Base-by-base conservation (phyloP, 2,888 invertebrate genomes). In the Nemotelus pantherinus region DNA sequence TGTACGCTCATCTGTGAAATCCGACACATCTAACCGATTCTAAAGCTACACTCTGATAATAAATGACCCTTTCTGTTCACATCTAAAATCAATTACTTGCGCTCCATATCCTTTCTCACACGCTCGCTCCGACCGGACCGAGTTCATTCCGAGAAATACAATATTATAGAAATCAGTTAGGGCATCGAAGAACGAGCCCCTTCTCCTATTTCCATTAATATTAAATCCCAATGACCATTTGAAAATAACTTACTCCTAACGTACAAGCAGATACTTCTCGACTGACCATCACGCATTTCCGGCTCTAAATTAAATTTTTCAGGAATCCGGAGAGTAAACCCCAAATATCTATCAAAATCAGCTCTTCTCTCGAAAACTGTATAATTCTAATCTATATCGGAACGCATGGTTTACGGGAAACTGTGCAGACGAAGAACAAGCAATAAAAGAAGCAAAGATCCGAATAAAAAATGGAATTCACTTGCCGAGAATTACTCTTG, bases 381-480 rank as follows among this genome's bases (percentile, higher is more conserved):
- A 60, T 76, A 76, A 78, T 78, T 76, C 71, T 70, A 78, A 75
- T 43, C 44, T 55, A 43, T 57, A 43, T 55, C n/a, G 2, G 2
- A 25, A 41, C 76, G 44, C 57, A 75, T 48, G 71, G 50, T 70
- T 76, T 76, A 53, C 76, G 58, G 64, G 76, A 64, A 68, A 67
- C 45, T 48, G 67, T 50, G 50, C 67, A 47, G 39, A 25, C 25
- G 25, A 48, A 65, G 50, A 68, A 68, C 50, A 68, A 47, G 50
- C 48, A 48, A 68, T 68, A 68, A 68, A 68, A 68, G 25, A 10
- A 25, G 48, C 44, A 68, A 68, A 57, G 77, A 79, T 72, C 63
- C 74, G 70, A 78, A 79, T 79, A 77, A 79, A 79, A 79, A 79
- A 77, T 79, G 77, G 77, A 68, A 79, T 79, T 77, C 75, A 77